phyloP scores from a whole-genome alignment of 2,888 invertebrate species.

The Pterostichus niger region DNA sequence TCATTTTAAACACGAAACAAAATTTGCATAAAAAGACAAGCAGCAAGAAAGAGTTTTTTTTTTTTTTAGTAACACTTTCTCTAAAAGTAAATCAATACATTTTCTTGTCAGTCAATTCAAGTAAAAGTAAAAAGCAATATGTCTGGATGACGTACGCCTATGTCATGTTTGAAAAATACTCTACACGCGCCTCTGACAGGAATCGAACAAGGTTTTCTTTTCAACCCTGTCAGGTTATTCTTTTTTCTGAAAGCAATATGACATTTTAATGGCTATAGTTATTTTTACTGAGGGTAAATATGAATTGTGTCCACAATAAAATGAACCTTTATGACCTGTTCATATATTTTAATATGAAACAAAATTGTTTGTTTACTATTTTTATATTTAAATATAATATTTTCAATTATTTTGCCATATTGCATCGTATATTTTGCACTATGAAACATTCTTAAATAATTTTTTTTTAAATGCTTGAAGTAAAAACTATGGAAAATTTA shows the following conservation, averaged over 20 bases:
- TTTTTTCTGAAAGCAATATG: too few relatives aligned
- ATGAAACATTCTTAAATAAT: too few relatives aligned
- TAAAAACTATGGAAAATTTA: background rate
- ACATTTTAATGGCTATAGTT: too few relatives aligned
- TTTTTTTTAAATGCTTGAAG: too few relatives aligned
- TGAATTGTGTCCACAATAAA: background rate
- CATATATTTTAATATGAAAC: background rate
- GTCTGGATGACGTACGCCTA: too few relatives aligned
- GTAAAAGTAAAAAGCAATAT: slow-evolving; percentile 9
- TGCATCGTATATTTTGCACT: background rate
- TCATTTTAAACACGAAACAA: slow-evolving; percentile 27
- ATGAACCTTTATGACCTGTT: background rate
- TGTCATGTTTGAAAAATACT: too few relatives aligned
- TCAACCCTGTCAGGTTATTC: too few relatives aligned
- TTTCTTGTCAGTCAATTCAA: background rate
- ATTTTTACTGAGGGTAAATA: too few relatives aligned
- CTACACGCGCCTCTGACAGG: too few relatives aligned
- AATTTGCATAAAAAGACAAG: slow-evolving; percentile 19
- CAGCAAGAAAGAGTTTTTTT: slow-evolving; percentile 11
- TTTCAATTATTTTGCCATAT: background rate
- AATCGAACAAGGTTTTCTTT: too few relatives aligned
- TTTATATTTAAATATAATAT: background rate
- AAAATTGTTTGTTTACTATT: too few relatives aligned
- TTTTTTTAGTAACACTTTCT: slow-evolving; percentile 14
- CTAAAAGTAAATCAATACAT: slow-evolving; percentile 7